Evolutionary conservation across 2,797 vertebrate genomes (phyloP), one percentile per base, ranked within the genome.

Genomic region (Crenuchus spilurus): DNA sequence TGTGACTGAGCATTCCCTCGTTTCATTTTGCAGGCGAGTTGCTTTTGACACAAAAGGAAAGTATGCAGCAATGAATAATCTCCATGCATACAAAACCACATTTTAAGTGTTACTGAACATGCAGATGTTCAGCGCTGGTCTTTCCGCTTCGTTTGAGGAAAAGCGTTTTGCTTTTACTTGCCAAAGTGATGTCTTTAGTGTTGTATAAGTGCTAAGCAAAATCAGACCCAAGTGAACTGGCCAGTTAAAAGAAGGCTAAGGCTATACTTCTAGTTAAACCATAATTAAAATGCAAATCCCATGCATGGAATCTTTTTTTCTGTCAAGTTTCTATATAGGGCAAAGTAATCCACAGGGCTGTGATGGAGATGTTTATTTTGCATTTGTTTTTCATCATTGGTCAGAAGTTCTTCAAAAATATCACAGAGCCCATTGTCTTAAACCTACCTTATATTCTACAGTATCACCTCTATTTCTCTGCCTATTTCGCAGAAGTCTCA

Each of bases 41-140:
- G 52, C 71, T 46, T 54, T 54, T 14, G 41, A 54, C 61, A 72
- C 60, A 26, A 44, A 64, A 14, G 31, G 16, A 14, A 54, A 52
- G 60, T 24, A 6, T 24, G 64, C 49, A 14, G 51, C 14, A 1
- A 31, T 54, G 51, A 54, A 54, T 49, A 49, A 71, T 62, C 70
- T n/a, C 49, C 44, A 54, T 37, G 61, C 37, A 48, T 44, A 63
- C 35, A 28, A 26, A 65, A 55, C 35, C 48, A 30, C 37, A 10
- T 39, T 39, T 62, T n/a, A 63, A 52, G 48, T 55, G 49, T 64
- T 33, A 48, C 11, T 46, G 62, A 65, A 8, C 22, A n/a, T 57
- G 71, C 62, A 57, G 61, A 55, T 54, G 48, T 54, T 44, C 22
- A 8, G 33, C 49, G 30, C 10, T 24, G 28, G 37, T 2, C 41